Percentiles rank a stretch among this genome's conserved stretches.
Evolutionary conservation across 2,797 vertebrate species (phyloP).

Genomic region (Tragelaphus eurycerus): DNA sequence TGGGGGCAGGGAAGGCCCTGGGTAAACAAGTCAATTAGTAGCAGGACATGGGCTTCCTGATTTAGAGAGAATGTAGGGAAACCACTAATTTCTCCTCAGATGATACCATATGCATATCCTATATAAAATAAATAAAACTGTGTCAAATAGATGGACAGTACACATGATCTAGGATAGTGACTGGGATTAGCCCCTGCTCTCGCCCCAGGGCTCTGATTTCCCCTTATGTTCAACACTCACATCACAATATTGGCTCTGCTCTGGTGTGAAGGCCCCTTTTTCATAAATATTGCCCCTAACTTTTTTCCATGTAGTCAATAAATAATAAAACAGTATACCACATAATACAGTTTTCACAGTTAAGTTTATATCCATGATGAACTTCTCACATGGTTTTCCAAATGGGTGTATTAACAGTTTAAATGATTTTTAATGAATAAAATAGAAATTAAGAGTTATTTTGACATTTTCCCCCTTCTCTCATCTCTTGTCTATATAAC

Average conservation of each 20-base stretch:
- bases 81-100: neutral
- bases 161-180: neutral
- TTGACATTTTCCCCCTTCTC: neutral
- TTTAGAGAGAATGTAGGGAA: neutral
- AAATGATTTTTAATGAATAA: neutral
- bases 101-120: neutral
- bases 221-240: neutral
- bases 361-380: neutral
- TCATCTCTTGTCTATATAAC: neutral
- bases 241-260: neutral
- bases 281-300: neutral
- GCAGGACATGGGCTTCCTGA: neutral
- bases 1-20: neutral
- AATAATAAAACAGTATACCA: neutral
- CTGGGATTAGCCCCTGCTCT: neutral
- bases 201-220: neutral
- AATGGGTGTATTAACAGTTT: neutral
- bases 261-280: neutral
- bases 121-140: neutral
- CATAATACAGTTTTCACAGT: neutral
- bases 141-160: neutral
- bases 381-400: neutral
- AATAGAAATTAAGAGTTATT: neutral
- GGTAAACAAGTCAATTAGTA: neutral
- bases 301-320: neutral